Evolutionary conservation across 2,888 invertebrate species (phyloP).

Genomic region (Rhingia campestris): DNA sequence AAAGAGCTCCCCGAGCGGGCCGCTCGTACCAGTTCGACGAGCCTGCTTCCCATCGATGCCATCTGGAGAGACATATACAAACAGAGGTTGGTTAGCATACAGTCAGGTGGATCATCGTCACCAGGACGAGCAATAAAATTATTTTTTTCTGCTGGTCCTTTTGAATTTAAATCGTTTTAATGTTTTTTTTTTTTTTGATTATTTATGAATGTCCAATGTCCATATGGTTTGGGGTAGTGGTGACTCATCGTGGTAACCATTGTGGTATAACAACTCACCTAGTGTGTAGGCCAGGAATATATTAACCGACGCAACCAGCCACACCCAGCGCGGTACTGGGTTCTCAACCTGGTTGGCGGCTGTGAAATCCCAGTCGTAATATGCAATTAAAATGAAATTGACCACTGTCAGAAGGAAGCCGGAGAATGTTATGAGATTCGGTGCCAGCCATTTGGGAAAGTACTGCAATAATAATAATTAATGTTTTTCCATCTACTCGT

Average conservation of each 20-base stretch:
- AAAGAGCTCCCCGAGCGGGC: constrained; percentile 98
- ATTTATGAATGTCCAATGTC: constrained; percentile 53
- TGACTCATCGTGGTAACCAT: constrained; percentile 25
- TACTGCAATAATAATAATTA: constrained; percentile 85
- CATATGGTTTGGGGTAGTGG: constrained; percentile 2
- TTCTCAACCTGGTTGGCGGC: constrained; percentile 81
- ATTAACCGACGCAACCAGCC: constrained; percentile 92
- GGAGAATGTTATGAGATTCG: constrained; percentile 96
- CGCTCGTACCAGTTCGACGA: constrained; percentile 94
- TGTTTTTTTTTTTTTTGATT: constrained; percentile 31
- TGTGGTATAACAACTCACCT: constrained; percentile 85
- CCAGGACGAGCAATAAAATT: constrained; percentile 44
- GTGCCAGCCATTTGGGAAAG: constrained; percentile 97
- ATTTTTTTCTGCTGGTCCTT: background rate
- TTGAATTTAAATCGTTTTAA: background rate
- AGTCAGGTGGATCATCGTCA: constrained; percentile 44
- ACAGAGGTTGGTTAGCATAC: constrained; percentile 33
- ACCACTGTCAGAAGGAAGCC: constrained; percentile 96
- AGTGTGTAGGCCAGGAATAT: constrained; percentile 97
- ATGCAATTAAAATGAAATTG: constrained; percentile 92
- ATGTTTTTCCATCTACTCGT: constrained; percentile 29
- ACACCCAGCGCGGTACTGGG: constrained; percentile 92
- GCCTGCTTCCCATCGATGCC: constrained; percentile 99
- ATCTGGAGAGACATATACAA: constrained; percentile 84
- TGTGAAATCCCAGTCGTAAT: constrained; percentile 92